A percentile compares a stretch with the other conserved stretches of the same genome.
These are phyloP conservation scores for Gambusia holbrooki DNA, from an alignment of 2,113 vertebrate genomes.

Conservation along the genomic window DNA sequence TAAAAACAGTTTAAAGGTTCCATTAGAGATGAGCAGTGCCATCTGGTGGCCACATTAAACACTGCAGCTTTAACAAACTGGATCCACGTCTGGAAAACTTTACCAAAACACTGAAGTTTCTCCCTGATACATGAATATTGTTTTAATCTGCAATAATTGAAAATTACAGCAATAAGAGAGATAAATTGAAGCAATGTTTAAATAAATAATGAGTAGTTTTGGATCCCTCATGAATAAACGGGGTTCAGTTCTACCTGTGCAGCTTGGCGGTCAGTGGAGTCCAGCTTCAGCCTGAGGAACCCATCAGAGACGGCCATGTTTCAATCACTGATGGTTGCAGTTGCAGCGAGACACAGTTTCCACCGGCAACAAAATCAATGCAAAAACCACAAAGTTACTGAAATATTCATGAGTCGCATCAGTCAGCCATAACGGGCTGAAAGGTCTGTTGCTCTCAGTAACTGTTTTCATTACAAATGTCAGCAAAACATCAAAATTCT, in stretches of 20 bases:
- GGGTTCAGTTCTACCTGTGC: neutral
- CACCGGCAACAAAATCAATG: neutral
- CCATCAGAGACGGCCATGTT: neutral
- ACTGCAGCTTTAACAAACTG: neutral
- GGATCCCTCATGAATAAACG: neutral
- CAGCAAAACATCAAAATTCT: too few relatives aligned
- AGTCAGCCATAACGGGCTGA: too few relatives aligned
- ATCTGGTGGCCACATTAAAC: neutral
- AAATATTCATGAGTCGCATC: too few relatives aligned
- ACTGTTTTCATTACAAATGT: too few relatives aligned
- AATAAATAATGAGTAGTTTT: neutral
- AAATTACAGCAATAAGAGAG: neutral
- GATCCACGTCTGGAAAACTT: too few relatives aligned
- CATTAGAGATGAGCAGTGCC: neutral
- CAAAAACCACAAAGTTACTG: neutral
- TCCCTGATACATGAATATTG: neutral
- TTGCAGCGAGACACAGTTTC: neutral
- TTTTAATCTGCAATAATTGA: neutral
- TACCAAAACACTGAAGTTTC: too few relatives aligned
- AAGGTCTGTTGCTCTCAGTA: too few relatives aligned
- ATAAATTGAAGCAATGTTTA: neutral
- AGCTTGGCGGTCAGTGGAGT: conserved; percentile 3
- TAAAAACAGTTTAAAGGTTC: neutral
- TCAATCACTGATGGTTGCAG: neutral
- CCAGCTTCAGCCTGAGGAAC: neutral